Percentiles rank a stretch among this genome's conserved stretches.
Evolutionary conservation across 1,140 invertebrate genomes (phyloP).

Genomic region (Drosophila seguyi): DNA sequence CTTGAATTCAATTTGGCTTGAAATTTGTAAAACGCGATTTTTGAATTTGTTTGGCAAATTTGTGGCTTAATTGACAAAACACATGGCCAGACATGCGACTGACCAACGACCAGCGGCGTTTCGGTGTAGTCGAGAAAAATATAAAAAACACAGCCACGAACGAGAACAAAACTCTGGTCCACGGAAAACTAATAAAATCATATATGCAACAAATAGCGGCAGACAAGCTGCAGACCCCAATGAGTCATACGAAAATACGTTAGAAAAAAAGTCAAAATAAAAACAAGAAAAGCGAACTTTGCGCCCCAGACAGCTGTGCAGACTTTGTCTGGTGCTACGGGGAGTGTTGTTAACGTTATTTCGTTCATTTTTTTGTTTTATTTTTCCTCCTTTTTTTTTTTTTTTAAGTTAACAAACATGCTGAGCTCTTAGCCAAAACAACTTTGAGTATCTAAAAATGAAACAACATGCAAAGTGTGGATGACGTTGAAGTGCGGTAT

Average conservation of each 20-base stretch:
- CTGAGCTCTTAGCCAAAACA: constrained; percentile 65
- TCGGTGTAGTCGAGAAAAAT: constrained; percentile 43
- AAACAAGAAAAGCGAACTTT: constrained; percentile 49
- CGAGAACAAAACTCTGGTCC: constrained; percentile 49
- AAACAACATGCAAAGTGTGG: constrained; percentile 63
- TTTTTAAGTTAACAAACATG: constrained; percentile 49
- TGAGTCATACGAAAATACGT: constrained; percentile 60
- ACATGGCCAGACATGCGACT: constrained; percentile 59
- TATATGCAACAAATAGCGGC: constrained; percentile 79
- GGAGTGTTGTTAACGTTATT: constrained; percentile 62
- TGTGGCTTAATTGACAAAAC: constrained; percentile 83
- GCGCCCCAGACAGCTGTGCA: constrained; percentile 76
- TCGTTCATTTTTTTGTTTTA: constrained; percentile 1
- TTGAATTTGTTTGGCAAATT: constrained; percentile 82
- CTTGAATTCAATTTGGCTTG: constrained; percentile 58
- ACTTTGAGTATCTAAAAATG: constrained; percentile 27
- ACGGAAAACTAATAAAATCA: constrained; percentile 79
- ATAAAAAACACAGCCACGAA: constrained; percentile 16
- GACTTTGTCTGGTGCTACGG: constrained; percentile 74
- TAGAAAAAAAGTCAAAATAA: constrained; percentile 7
- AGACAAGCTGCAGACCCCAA: constrained; percentile 74
- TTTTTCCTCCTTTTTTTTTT: constrained; percentile 18
- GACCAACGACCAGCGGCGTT: constrained; percentile 72
- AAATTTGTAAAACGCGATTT: constrained; percentile 76
- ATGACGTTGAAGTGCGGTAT: constrained; percentile 23